phyloP scores from a whole-genome alignment of 2,888 invertebrate genomes.

The Chydorus sphaericus region DNA sequence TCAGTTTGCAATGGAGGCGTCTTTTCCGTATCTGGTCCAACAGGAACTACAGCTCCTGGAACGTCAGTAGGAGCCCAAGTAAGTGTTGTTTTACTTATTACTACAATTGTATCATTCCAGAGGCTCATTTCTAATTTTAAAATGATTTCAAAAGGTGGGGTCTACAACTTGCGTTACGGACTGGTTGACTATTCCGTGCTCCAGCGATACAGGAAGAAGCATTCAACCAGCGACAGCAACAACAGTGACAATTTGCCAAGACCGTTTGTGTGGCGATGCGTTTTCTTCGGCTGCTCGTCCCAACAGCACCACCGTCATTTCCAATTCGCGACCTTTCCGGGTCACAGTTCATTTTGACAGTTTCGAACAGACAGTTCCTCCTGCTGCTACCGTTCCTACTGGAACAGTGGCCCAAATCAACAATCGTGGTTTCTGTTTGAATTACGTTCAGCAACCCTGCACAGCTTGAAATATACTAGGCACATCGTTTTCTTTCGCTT shows the following conservation, averaged over 20 bases:
- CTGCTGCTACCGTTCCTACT: conserved; percentile 36
- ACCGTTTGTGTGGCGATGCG: conserved; percentile 68
- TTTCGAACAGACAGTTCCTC: conserved; percentile 45
- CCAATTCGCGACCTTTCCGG: conserved; percentile 64
- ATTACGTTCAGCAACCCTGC: conserved; percentile 72
- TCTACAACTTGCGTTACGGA: conserved; percentile 57
- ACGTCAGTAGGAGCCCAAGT: conserved; percentile 8
- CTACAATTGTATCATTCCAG: too few relatives aligned
- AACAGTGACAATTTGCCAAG: conserved; percentile 50
- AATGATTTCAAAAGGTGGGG: conserved; percentile 30
- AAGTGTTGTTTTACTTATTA: too few relatives aligned
- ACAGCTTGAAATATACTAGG: conserved; percentile 36
- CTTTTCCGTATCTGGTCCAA: conserved; percentile 11
- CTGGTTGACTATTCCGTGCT: conserved; percentile 66
- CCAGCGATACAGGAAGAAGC: conserved; percentile 46
- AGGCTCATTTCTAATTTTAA: too few relatives aligned
- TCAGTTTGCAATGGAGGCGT: conserved; percentile 50
- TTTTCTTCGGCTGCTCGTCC: conserved; percentile 57
- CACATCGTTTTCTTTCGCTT: too few relatives aligned
- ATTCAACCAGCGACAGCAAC: conserved; percentile 32
- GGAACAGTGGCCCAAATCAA: conserved; percentile 29
- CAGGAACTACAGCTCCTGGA: conserved; percentile 12
- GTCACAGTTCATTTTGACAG: conserved; percentile 63
- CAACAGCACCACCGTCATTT: conserved; percentile 50
- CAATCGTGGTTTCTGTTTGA: conserved; percentile 62